Evolutionary conservation across 2,888 invertebrate species (phyloP), one percentile per base, ranked within the genome.

Genomic region (Polydrusus cervinus): DNA sequence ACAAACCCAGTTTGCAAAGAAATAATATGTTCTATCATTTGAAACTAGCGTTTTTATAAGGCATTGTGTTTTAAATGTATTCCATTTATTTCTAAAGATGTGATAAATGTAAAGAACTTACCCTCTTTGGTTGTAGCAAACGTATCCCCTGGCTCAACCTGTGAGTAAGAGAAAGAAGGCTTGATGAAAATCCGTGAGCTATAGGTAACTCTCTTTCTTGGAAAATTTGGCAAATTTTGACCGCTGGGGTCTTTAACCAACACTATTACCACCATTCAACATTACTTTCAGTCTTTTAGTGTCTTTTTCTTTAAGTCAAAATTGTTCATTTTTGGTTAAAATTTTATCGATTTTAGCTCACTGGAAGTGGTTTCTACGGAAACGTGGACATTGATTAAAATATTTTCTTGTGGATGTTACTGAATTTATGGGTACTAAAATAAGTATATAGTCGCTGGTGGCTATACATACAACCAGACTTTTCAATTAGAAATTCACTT

Each of bases 121-220:
- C 95, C 95, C 92, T 95, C 95, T 92, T 95, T 95, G 89, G 95
- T 94, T 86, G 94, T 93, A 83, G 95, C 94, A 89, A 93, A 91
- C 79, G 94, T 92, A 84, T 94, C 93, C 64, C 92, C 93, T 75
- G 93, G 92, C 86, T 93, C 93, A 78, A 87, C 86, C 87, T 87
- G 87, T 76, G 85, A 77, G 81, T 80, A 84, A 83, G 85, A 85
- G 72, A 84, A 82, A 78, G 79, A 78, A 11, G 85, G 85, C 77
- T 87, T 85, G 82, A 88, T 84, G 80, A 86, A 82, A 49, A 88
- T 85, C 78, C 84, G 85, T 60, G 87, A 86, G 77, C 86, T 84
- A 79, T 87, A 87, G 8, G 86, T 84, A 66, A 87, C 84, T 80
- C 80, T 85, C 78, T 83, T 82, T 78, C 81, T 81, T 76, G 82